Evolutionary conservation across 2,888 invertebrate genomes (phyloP).

Genomic region (Thymelicus lineola): DNA sequence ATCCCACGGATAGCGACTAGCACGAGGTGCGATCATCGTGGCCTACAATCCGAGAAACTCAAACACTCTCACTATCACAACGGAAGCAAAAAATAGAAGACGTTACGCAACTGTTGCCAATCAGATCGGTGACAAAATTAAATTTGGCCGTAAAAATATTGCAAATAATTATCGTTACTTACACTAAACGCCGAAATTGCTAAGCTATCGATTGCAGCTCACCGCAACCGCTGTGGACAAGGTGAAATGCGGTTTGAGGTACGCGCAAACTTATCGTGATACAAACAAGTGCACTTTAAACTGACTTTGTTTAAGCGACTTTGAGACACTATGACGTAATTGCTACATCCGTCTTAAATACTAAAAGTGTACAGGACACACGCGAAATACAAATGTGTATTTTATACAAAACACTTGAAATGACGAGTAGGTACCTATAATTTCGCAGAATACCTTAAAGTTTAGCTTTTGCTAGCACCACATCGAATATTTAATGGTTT

Average conservation of each 20-base stretch:
- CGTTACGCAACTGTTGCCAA: slow-evolving; percentile 51
- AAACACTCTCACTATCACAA: slow-evolving; percentile 74
- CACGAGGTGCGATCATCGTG: slow-evolving; percentile 60
- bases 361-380: slow-evolving; percentile 16
- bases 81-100: slow-evolving; percentile 48
- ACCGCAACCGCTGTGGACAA: slow-evolving; percentile 17
- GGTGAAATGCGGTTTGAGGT: slow-evolving; percentile 16
- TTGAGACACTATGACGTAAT: slow-evolving; percentile 27
- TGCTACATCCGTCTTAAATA: slow-evolving; percentile 30
- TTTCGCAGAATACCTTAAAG: slow-evolving; percentile 19
- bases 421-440: neutral
- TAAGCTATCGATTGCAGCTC: slow-evolving; percentile 14
- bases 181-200: slow-evolving; percentile 23
- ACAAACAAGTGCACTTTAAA: slow-evolving; percentile 20
- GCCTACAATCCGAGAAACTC: slow-evolving; percentile 65
- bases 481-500: slow-evolving; percentile 22
- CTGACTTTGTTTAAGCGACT: neutral
- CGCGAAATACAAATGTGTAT: slow-evolving; percentile 14
- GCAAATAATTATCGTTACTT: slow-evolving; percentile 24
- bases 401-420: slow-evolving; percentile 17
- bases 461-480: slow-evolving; percentile 16
- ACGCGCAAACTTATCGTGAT: slow-evolving; percentile 9
- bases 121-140: slow-evolving; percentile 33
- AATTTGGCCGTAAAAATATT: slow-evolving; percentile 25
- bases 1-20: slow-evolving; percentile 53